Percentiles rank a stretch among this genome's conserved stretches.
Evolutionary conservation across 2,888 invertebrate species (phyloP).

Genomic region (Trissonchulus latispiculum): DNA sequence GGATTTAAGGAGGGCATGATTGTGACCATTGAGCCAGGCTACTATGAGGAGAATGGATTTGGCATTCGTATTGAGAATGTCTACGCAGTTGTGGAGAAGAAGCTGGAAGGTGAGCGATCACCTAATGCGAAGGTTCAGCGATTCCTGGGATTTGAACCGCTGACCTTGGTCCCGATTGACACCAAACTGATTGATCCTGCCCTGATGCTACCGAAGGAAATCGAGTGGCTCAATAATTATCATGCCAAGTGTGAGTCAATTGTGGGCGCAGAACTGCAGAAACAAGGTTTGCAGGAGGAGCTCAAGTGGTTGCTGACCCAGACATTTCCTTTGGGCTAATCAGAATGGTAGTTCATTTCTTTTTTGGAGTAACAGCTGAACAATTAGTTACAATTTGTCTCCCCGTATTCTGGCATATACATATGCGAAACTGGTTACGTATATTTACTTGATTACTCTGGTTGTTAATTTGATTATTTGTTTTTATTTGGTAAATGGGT

Average conservation of each 20-base stretch:
- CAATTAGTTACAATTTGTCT: no score
- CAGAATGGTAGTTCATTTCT: no score
- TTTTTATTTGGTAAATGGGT: no score
- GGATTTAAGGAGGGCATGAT: conserved; percentile 29
- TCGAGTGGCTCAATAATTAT: conserved; percentile 41
- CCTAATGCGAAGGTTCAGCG: not conserved
- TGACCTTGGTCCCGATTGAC: conserved; percentile 76
- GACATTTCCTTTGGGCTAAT: not conserved
- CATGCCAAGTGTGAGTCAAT: conserved; percentile 34
- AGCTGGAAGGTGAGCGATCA: no score
- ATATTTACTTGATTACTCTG: no score
- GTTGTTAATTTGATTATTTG: no score
- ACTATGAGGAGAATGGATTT: conserved; percentile 75
- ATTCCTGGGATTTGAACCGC: conserved; percentile 68
- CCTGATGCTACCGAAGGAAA: conserved; percentile 64
- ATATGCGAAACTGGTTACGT: no score
- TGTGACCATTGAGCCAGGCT: conserved; percentile 64
- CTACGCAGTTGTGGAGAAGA: conserved; percentile 57
- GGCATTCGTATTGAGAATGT: conserved; percentile 84
- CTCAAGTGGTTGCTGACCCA: not conserved
- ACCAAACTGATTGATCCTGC: conserved; percentile 61
- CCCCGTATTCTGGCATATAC: no score
- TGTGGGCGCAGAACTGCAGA: conserved; percentile 28
- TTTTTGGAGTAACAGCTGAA: no score
- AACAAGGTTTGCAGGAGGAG: not conserved